Conservation (phyloP, 2,888 invertebrate genomes). For the Epistrophe grossulariae region DNA sequence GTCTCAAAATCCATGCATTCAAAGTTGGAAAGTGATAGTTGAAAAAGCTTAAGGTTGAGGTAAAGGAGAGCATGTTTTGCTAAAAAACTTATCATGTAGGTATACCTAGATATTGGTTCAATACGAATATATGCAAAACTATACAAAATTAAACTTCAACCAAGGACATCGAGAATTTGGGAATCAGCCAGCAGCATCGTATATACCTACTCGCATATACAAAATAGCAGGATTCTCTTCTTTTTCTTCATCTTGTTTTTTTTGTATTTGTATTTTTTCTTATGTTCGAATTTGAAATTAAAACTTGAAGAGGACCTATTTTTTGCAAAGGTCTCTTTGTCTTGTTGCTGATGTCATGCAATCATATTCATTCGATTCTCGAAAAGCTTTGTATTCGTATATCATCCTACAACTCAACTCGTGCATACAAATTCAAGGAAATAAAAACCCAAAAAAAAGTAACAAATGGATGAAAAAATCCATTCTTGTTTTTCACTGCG, state of each 20-base stretch:
- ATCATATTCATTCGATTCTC: neutral
- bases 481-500: neutral
- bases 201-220: neutral
- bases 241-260: neutral
- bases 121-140: neutral
- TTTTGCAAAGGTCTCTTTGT: neutral
- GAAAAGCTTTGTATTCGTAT: neutral
- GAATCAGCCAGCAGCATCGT: neutral
- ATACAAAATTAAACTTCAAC: neutral
- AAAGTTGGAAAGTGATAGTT: neutral
- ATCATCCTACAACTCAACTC: neutral
- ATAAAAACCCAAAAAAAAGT: neutral
- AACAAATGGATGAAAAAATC: neutral
- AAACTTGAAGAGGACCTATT: neutral
- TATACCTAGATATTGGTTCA: neutral
- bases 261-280: neutral
- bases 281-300: neutral
- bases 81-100: neutral
- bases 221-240: neutral
- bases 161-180: neutral
- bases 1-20: neutral
- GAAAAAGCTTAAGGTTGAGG: neutral
- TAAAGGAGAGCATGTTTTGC: neutral
- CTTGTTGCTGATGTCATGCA: neutral
- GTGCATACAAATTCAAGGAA: constrained; percentile 6